Conservation (phyloP, 2,797 vertebrate species). For the Enteromius unitaeniatus region DNA sequence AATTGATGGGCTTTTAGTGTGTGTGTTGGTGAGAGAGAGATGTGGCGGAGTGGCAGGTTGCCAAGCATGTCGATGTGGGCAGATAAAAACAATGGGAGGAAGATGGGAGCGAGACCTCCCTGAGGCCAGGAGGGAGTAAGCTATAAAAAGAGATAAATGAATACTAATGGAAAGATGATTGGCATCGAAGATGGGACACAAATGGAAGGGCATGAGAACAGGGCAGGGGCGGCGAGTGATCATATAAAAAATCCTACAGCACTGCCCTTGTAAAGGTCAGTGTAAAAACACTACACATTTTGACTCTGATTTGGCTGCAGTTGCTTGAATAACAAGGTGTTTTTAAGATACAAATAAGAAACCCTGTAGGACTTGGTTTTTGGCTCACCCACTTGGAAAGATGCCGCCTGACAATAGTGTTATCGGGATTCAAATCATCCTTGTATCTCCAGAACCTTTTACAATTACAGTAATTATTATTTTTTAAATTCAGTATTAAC, state of each 20-base stretch:
- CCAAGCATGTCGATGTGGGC: constrained; percentile 66
- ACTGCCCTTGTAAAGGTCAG: constrained; percentile 21
- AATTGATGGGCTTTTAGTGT: constrained; percentile 61
- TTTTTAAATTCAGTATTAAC: not conserved
- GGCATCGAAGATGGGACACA: constrained; percentile 68
- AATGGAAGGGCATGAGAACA: constrained; percentile 63
- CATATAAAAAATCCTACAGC: constrained; percentile 9
- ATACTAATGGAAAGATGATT: constrained; percentile 76
- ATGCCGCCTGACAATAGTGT: not conserved
- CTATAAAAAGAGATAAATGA: constrained; percentile 74
- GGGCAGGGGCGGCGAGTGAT: not conserved
- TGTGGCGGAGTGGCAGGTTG: constrained; percentile 60
- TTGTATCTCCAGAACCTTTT: not conserved
- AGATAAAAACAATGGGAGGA: constrained; percentile 68
- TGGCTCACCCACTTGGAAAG: not conserved
- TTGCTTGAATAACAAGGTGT: constrained; percentile 22
- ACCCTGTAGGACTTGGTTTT: not conserved
- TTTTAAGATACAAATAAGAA: not conserved
- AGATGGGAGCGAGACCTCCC: constrained; percentile 61
- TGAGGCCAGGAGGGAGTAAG: constrained; percentile 57
- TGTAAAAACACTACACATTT: constrained; percentile 24
- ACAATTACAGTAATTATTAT: not conserved
- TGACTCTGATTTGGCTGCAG: not conserved
- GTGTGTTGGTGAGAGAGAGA: constrained; percentile 27
- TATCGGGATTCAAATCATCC: not conserved